Evolutionary conservation across 2,888 invertebrate species (phyloP).

Genomic region (Fissipunctia ypsillon): DNA sequence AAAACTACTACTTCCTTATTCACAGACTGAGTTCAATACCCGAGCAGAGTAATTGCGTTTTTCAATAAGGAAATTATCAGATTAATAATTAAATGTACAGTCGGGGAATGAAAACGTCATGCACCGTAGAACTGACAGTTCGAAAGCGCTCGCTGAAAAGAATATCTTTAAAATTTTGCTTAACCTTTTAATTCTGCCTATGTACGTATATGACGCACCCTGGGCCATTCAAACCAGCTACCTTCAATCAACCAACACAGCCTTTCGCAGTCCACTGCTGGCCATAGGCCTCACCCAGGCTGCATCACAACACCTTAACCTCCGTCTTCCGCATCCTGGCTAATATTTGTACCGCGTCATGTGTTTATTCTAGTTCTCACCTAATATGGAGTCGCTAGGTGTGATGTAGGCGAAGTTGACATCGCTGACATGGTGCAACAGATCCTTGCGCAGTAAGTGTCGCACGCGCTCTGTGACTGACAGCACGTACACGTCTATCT

Average conservation of each 20-base stretch:
- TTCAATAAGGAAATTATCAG: background rate
- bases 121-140: background rate
- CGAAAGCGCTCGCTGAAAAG: background rate
- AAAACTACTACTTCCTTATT: background rate
- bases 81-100: background rate
- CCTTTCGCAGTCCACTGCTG: too few relatives aligned
- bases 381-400: slow-evolving; percentile 73
- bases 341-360: too few relatives aligned
- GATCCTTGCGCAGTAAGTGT: slow-evolving; percentile 84
- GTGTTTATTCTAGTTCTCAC: too few relatives aligned
- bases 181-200: background rate
- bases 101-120: background rate
- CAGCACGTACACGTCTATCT: slow-evolving; percentile 91
- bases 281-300: too few relatives aligned
- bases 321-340: too few relatives aligned
- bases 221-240: background rate
- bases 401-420: slow-evolving; percentile 92
- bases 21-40: background rate
- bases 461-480: slow-evolving; percentile 91
- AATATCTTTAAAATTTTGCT: background rate
- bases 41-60: background rate
- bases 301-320: too few relatives aligned
- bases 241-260: too few relatives aligned
- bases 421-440: slow-evolving; percentile 90
- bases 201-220: background rate